A percentile compares a stretch with the other conserved stretches of the same genome.
These are phyloP conservation scores for Tanaodytes sp. DNA, from an alignment of 2,888 invertebrate species.

Conservation along the genomic window DNA sequence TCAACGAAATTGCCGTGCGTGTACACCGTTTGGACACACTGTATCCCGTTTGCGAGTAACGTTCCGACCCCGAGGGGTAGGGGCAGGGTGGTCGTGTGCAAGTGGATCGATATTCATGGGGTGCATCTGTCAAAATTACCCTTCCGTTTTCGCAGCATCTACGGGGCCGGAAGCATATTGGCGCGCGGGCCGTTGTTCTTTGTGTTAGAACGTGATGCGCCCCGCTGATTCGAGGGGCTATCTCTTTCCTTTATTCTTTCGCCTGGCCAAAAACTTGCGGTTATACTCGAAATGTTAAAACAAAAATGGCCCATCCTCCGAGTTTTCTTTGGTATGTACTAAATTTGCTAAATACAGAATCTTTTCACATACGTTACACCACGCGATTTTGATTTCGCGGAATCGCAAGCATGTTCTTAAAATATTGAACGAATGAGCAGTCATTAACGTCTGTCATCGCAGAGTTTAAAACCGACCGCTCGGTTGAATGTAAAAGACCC, in stretches of 20 bases:
- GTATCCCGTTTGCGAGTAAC: constrained; percentile 47
- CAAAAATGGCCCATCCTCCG: too few relatives aligned
- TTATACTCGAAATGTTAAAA: too few relatives aligned
- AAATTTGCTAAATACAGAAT: too few relatives aligned
- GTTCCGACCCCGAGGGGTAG: too few relatives aligned
- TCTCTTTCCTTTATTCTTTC: constrained; percentile 33
- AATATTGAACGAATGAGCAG: constrained; percentile 21
- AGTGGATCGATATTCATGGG: constrained; percentile 58
- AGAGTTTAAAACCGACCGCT: constrained; percentile 10
- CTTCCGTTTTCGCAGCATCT: constrained; percentile 55
- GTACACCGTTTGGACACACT: neutral
- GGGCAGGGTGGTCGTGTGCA: constrained; percentile 42
- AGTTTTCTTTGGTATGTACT: too few relatives aligned
- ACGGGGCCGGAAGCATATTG: constrained; percentile 45
- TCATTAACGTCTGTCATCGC: constrained; percentile 29
- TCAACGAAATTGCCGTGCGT: neutral
- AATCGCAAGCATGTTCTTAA: constrained; percentile 18
- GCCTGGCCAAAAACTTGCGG: constrained; percentile 33
- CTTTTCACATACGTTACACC: too few relatives aligned
- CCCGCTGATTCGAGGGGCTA: constrained; percentile 9
- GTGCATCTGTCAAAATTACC: constrained; percentile 66
- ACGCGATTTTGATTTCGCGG: constrained; percentile 25
- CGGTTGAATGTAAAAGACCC: constrained; percentile 9
- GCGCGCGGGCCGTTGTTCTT: constrained; percentile 33
- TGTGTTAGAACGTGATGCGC: constrained; percentile 43